Percentiles rank a stretch among this genome's conserved stretches.
Conservation (phyloP, 2,113 vertebrate genomes). For the Malurus alboscapulatus region DNA sequence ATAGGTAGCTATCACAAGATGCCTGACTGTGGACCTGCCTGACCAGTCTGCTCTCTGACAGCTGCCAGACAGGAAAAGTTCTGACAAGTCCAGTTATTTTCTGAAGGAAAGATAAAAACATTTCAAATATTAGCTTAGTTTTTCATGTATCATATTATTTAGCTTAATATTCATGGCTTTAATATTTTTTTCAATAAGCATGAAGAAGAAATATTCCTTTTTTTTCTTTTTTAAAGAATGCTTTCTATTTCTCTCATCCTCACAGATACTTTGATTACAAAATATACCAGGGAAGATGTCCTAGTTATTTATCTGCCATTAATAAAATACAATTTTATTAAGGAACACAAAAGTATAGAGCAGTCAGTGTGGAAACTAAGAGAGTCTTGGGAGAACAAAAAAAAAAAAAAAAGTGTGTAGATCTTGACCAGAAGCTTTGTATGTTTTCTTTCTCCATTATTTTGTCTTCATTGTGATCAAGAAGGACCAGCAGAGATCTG, state of each 20-base stretch:
- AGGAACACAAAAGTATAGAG: not conserved
- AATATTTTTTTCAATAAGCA: not conserved
- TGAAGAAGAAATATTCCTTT: not conserved
- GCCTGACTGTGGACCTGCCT: not conserved
- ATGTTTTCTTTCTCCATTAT: not conserved
- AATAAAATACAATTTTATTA: not conserved
- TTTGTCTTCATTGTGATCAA: not conserved
- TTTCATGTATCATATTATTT: not conserved
- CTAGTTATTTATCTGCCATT: not conserved
- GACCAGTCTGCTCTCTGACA: not conserved
- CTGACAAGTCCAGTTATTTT: not conserved
- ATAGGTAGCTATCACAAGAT: fast-evolving
- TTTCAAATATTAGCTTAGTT: not conserved
- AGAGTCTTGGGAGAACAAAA: not conserved
- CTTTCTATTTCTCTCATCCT: not conserved
- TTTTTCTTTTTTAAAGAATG: not conserved
- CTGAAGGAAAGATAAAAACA: not conserved
- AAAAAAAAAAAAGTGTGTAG: fast-evolving
- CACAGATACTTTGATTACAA: not conserved
- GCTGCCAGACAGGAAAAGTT: not conserved
- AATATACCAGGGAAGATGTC: not conserved
- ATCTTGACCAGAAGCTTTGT: not conserved
- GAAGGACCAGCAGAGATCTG: too few species aligned
- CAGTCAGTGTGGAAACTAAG: not conserved
- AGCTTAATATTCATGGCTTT: not conserved